A percentile compares a stretch with the other conserved stretches of the same genome.
phyloP scores from a whole-genome alignment of 2,113 vertebrate species.

The Cheirogaleus medius region DNA sequence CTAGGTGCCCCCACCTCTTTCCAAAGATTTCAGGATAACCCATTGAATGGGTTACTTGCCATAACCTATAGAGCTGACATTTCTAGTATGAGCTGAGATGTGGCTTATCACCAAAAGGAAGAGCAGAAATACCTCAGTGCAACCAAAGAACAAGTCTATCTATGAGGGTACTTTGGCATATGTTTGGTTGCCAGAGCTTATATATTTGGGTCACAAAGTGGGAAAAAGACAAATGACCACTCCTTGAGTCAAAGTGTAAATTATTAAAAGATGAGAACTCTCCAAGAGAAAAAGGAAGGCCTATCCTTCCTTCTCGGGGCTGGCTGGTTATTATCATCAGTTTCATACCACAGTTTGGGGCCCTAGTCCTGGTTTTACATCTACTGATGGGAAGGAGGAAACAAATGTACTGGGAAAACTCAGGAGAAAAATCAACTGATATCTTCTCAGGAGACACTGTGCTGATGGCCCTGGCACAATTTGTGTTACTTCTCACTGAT shows the following conservation, averaged over 20 bases:
- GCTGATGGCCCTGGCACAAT: neutral
- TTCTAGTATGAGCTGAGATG: neutral
- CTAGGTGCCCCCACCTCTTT: neutral
- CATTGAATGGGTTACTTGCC: neutral
- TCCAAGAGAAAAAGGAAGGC: constrained; percentile 11
- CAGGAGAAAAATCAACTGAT: constrained; percentile 32
- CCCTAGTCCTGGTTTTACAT: neutral
- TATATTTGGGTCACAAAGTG: constrained; percentile 17
- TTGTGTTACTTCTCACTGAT: constrained; percentile 9
- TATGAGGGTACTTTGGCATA: neutral
- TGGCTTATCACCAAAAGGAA: constrained; percentile 1
- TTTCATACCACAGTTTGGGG: neutral
- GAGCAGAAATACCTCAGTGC: neutral
- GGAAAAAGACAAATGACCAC: constrained; percentile 25
- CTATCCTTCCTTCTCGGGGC: neutral
- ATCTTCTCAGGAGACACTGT: neutral
- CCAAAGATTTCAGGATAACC: constrained; percentile 24
- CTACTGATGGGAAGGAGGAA: constrained; percentile 31
- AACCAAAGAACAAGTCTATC: neutral
- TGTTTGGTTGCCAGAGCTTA: constrained; percentile 3
- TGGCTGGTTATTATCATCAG: constrained; percentile 10
- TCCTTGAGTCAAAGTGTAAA: constrained; percentile 32
- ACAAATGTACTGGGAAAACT: constrained; percentile 15
- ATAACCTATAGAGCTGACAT: constrained; percentile 21
- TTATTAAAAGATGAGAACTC: constrained; percentile 5